Conservation (phyloP, 2,888 invertebrate species). For the Neoascia interrupta region DNA sequence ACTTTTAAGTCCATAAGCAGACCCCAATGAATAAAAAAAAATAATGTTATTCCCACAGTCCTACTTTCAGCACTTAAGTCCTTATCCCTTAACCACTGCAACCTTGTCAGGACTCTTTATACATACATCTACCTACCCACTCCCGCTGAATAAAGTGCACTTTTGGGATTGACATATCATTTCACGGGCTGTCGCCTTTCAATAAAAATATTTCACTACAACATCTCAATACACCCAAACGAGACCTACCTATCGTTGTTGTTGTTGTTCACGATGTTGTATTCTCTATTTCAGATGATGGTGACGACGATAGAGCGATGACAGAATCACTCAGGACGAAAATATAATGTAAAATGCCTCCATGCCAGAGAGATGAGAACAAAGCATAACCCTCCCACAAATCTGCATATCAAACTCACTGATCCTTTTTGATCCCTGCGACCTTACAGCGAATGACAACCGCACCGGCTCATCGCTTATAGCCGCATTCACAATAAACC, state of each 20-base stretch:
- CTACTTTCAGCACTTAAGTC: slow-evolving; percentile 39
- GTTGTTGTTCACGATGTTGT: no score
- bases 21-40: no score
- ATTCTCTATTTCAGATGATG: no score
- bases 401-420: slow-evolving; percentile 69
- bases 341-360: slow-evolving; percentile 61
- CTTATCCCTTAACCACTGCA: slow-evolving; percentile 15
- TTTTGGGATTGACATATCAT: slow-evolving; percentile 80
- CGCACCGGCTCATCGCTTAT: slow-evolving; percentile 55
- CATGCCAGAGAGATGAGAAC: slow-evolving; percentile 24
- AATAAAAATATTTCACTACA: slow-evolving; percentile 79
- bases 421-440: slow-evolving; percentile 69
- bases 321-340: slow-evolving; percentile 54
- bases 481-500: slow-evolving; percentile 61
- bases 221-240: slow-evolving; percentile 40
- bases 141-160: slow-evolving; percentile 68
- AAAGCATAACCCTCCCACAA: slow-evolving; percentile 53
- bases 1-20: no score
- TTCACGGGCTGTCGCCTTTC: slow-evolving; percentile 80
- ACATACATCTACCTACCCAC: not conserved
- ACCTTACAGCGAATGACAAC: slow-evolving; percentile 58
- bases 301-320: slow-evolving; percentile 51
- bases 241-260: no score
- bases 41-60: no score
- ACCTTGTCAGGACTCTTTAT: no score